phyloP scores from a whole-genome alignment of 1,140 invertebrate genomes.

The Babylonia areolata region DNA sequence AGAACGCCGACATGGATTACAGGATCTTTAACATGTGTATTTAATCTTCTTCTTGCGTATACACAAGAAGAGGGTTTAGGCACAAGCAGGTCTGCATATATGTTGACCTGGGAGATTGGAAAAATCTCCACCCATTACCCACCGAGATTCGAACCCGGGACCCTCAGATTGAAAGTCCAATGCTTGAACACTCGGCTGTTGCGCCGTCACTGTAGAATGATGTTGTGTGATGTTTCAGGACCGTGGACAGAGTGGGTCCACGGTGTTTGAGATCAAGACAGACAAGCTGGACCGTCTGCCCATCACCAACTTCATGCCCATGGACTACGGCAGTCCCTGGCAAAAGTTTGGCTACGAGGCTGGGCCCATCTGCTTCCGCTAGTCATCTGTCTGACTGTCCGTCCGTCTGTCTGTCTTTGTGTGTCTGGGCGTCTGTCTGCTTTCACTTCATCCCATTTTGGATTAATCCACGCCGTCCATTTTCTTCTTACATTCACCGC shows the following conservation, averaged over 20 bases:
- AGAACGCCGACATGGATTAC: too few species aligned
- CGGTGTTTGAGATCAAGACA: slow-evolving; percentile 85
- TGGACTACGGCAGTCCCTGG: slow-evolving; percentile 84
- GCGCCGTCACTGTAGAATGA: too few species aligned
- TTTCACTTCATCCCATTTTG: neutral
- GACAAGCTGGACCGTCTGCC: slow-evolving; percentile 84
- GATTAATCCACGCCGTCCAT: neutral
- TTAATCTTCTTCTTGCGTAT: too few species aligned
- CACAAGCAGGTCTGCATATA: too few species aligned
- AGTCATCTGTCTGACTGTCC: slow-evolving; percentile 48
- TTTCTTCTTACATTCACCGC: neutral
- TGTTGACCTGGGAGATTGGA: too few species aligned
- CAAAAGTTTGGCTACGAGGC: slow-evolving; percentile 90
- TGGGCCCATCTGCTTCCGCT: slow-evolving; percentile 89
- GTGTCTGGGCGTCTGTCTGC: neutral
- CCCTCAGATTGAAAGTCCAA: too few species aligned
- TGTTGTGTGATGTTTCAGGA: slow-evolving; percentile 74
- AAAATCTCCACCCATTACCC: too few species aligned
- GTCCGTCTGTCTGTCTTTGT: neutral
- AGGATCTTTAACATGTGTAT: too few species aligned
- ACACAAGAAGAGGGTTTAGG: too few species aligned
- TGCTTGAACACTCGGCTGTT: too few species aligned
- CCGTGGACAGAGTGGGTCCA: slow-evolving; percentile 81
- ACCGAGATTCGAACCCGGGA: too few species aligned
- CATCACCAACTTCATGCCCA: slow-evolving; percentile 86